Percentiles rank a stretch among this genome's conserved stretches.
phyloP scores from a whole-genome alignment of 2,797 vertebrate genomes.

The Tapirus indicus region DNA sequence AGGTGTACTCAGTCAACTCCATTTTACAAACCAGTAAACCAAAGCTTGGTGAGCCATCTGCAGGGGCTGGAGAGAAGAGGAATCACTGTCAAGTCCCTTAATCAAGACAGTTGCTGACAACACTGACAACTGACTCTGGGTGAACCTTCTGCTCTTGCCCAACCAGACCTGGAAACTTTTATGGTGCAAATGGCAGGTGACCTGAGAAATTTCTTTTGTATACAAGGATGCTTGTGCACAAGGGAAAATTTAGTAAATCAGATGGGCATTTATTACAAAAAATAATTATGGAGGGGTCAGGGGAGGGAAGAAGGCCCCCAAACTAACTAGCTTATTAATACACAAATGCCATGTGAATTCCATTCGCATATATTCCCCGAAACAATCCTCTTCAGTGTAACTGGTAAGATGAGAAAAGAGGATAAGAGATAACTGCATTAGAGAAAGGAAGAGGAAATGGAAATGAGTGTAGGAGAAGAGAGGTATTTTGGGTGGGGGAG shows the following conservation, averaged over 20 bases:
- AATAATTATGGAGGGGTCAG: not conserved
- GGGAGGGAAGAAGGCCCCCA: not conserved
- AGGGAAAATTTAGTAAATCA: constrained; percentile 23
- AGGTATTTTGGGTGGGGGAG: no score
- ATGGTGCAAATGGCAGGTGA: not conserved
- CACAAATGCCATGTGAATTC: not conserved
- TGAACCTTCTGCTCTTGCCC: not conserved
- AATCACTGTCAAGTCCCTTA: not conserved
- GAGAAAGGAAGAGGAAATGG: not conserved
- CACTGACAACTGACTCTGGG: fast-evolving
- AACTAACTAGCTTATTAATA: constrained; percentile 37
- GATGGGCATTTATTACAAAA: constrained; percentile 38
- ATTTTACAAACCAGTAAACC: not conserved
- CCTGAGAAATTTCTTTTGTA: constrained; percentile 40
- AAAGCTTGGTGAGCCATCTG: not conserved
- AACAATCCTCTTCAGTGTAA: not conserved
- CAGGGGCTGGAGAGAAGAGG: not conserved
- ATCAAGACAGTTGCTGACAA: not conserved
- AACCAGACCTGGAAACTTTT: not conserved
- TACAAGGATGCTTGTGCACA: not conserved
- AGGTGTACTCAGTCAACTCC: not conserved
- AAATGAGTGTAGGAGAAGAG: not conserved
- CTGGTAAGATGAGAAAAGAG: not conserved
- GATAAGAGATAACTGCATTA: not conserved
- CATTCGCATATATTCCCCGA: not conserved